Evolutionary conservation across 2,888 invertebrate species (phyloP).

Genomic region (Ectemnius lituratus): DNA sequence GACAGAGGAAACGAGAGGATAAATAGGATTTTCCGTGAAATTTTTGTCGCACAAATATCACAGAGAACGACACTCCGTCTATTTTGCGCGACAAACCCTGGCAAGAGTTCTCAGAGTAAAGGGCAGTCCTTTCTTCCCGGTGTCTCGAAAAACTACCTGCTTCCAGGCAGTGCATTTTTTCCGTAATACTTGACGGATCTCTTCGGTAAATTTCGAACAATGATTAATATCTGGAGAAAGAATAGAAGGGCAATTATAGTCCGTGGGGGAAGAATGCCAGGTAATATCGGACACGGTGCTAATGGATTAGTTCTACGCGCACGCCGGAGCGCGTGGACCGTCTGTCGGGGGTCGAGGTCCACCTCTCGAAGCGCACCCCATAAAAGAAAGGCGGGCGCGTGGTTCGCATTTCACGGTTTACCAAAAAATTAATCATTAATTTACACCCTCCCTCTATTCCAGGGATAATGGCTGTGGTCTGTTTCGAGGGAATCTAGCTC

Average conservation of each 20-base stretch:
- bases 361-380: conserved; percentile 32
- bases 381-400: conserved; percentile 61
- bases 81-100: conserved; percentile 14
- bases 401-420: conserved; percentile 72
- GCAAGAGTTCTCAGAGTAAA: conserved; percentile 5
- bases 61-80: conserved; percentile 20
- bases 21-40: conserved; percentile 65
- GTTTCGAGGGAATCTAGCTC: conserved; percentile 51
- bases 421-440: conserved; percentile 72
- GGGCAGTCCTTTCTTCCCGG: conserved; percentile 21
- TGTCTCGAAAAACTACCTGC: conserved; percentile 16
- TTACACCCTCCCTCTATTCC: conserved; percentile 56
- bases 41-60: conserved; percentile 63
- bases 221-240: neutral
- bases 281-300: conserved; percentile 60
- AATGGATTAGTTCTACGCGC: conserved; percentile 69
- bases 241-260: conserved; percentile 7
- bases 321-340: conserved; percentile 66
- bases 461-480: conserved; percentile 42
- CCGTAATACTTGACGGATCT: neutral
- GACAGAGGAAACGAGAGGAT: conserved; percentile 21
- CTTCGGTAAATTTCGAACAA: conserved; percentile 9
- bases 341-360: conserved; percentile 64
- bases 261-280: conserved; percentile 32
- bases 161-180: neutral